A percentile compares a stretch with the other conserved stretches of the same genome.
phyloP scores from a whole-genome alignment of 2,113 vertebrate species.

The Semicossyphus pulcher region DNA sequence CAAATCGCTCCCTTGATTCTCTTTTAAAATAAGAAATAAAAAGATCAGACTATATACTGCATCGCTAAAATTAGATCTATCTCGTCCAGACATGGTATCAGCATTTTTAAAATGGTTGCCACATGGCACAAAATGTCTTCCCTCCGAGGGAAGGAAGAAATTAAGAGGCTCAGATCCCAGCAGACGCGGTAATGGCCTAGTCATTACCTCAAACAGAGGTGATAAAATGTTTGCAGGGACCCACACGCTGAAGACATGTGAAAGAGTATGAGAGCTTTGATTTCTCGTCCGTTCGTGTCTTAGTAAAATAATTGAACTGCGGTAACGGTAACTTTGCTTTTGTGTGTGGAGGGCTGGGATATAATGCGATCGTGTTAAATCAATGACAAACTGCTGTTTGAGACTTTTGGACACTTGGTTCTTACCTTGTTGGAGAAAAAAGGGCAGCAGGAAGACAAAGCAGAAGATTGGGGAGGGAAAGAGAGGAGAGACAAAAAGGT shows the following conservation, averaged over 20 bases:
- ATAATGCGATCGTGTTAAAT: neutral
- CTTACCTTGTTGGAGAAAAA: slow-evolving; percentile 71
- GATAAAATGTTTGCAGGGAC: slow-evolving; percentile 29
- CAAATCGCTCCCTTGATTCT: neutral
- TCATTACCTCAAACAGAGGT: slow-evolving; percentile 36
- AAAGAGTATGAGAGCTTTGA: slow-evolving; percentile 7
- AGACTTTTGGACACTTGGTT: slow-evolving; percentile 30
- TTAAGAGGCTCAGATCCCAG: slow-evolving; percentile 42
- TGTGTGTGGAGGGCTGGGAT: neutral
- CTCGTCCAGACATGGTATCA: slow-evolving; percentile 46
- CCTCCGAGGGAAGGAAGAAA: slow-evolving; percentile 41
- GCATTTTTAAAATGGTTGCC: slow-evolving; percentile 60
- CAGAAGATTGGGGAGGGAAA: neutral
- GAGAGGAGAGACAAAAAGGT: neutral
- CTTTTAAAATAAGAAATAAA: slow-evolving; percentile 16
- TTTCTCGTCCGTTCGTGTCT: slow-evolving; percentile 12
- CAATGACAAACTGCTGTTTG: slow-evolving; percentile 13
- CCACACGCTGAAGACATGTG: neutral
- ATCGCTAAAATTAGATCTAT: slow-evolving; percentile 21
- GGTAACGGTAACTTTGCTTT: slow-evolving; percentile 3
- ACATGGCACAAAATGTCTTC: slow-evolving; percentile 55
- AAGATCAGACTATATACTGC: neutral
- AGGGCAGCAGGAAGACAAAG: neutral
- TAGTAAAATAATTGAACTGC: slow-evolving; percentile 3
- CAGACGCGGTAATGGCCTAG: slow-evolving; percentile 28